Percentiles rank a stretch among this genome's conserved stretches.
These are phyloP conservation scores for Pachyramphus minor DNA, from an alignment of 2,113 vertebrate species.

Conservation along the genomic window DNA sequence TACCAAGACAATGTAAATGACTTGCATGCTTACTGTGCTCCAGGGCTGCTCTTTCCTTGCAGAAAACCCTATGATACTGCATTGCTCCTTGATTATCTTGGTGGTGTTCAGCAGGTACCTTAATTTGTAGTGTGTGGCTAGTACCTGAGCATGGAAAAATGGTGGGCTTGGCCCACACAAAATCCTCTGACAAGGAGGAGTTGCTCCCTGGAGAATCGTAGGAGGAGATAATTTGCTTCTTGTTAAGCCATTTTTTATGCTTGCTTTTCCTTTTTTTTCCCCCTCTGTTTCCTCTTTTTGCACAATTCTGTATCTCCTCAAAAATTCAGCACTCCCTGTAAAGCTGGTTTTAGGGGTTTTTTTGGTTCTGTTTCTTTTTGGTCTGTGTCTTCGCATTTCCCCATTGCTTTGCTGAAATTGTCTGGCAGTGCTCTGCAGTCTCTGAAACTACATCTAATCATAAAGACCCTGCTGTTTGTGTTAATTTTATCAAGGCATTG, in stretches of 20 bases:
- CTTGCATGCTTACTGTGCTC: neutral
- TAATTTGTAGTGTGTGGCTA: neutral
- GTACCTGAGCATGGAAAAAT: neutral
- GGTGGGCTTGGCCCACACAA: neutral
- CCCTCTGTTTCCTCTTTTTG: neutral
- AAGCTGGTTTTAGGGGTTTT: neutral
- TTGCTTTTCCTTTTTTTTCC: neutral
- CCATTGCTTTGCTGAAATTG: neutral
- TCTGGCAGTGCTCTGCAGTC: neutral
- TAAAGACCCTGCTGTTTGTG: neutral
- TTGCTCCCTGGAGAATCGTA: neutral
- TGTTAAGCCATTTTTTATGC: neutral
- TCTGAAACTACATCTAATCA: neutral
- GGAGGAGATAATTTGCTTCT: neutral
- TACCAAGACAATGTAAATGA: neutral
- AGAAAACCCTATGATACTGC: neutral
- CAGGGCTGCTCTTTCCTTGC: neutral
- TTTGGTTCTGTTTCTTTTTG: fast-evolving
- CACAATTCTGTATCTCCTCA: neutral
- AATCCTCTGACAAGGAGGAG: neutral
- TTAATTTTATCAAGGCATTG: neutral
- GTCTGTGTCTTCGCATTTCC: fast-evolving
- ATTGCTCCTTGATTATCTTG: neutral
- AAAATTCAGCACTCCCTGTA: neutral
- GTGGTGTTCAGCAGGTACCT: neutral